Base-by-base conservation (phyloP, 2,797 vertebrate genomes). In the Phrynocephalus guinanensis region DNA sequence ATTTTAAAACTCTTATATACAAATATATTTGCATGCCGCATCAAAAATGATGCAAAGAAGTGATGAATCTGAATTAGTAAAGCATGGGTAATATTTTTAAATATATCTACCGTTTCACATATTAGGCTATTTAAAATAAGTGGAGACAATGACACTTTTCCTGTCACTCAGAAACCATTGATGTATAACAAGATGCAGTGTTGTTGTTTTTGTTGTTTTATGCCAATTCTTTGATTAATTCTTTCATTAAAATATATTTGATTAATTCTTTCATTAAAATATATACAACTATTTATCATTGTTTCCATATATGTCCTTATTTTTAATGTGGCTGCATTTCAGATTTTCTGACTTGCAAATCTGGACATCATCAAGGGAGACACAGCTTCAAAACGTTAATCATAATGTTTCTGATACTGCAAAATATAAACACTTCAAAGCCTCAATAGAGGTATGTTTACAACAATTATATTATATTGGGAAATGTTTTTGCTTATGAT, bases 301-400 rank as follows among this genome's bases (percentile, higher is more conserved):
- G 26, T 75, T 66, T 44, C 24, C 48, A 56, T 78, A 20, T 8
- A 30, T 3, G 88, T 88, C 79, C 80, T 22, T 16, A 52, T 66
- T 91, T 87, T 81, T 93, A 87, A 28, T 84, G 5, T 28, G 10
- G 0, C 83, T 84, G 94, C 87, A 1, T 95, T 95, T 90, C 93
- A 99, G 99, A 93, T 98, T 98, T 84, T 97, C 97, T 85, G 98
- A 98, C 84, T 93, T 99, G 79, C 97, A 97, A 50, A 97, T 96
- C 75, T 99, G 98, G 98, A 96, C 99, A n/a, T 96, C 97, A 30
- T 97, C 97, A 75, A 98, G 98, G 95, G 97, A 98, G 87, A 96
- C 94, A n/a, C 97, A 98, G 60, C 93, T 99, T 79, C 97, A 97
- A 91, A 96, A 97, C 87, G 96, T 99, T 94, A 97, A 97, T 91